A percentile compares a stretch with the other conserved stretches of the same genome.
These are phyloP conservation scores for Bergia puertoricense DNA, from an alignment of 92 coral and sea anemone genomes.

Conservation along the genomic window DNA sequence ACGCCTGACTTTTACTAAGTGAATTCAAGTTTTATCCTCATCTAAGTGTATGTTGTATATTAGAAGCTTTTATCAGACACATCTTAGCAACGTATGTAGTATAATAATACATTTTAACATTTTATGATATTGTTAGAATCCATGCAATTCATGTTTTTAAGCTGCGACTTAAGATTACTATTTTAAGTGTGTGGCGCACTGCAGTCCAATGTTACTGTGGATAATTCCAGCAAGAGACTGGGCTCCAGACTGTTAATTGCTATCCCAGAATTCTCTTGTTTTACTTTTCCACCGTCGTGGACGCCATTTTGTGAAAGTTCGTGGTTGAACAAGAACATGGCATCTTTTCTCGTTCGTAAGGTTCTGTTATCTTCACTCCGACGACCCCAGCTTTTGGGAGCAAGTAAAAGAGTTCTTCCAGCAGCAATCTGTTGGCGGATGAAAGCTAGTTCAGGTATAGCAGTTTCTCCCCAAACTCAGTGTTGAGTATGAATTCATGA, in stretches of 20 bases:
- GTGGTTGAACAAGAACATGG: constrained; percentile 13
- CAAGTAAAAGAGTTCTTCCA: constrained; percentile 27
- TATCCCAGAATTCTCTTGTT: constrained; percentile 20
- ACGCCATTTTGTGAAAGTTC: constrained; percentile 27
- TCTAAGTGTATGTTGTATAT: no score
- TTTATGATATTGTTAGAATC: no score
- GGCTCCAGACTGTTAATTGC: not conserved
- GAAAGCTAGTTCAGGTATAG: constrained; percentile 33
- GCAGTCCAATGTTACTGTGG: no score
- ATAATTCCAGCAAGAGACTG: not conserved
- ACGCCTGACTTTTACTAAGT: no score
- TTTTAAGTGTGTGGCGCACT: no score
- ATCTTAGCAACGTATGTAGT: no score
- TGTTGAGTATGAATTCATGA: not conserved
- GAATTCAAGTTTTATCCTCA: no score
- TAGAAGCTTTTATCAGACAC: no score
- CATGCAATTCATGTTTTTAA: no score
- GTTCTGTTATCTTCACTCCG: constrained; percentile 21
- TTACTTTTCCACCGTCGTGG: constrained; percentile 6
- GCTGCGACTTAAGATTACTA: no score
- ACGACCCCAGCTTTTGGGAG: constrained; percentile 21
- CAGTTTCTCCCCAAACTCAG: not conserved
- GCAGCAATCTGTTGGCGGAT: constrained; percentile 29
- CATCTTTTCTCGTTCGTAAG: constrained; percentile 42
- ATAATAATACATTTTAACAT: no score